Base-by-base conservation (phyloP, 2,797 vertebrate species). In the Anniella stebbinsi region DNA sequence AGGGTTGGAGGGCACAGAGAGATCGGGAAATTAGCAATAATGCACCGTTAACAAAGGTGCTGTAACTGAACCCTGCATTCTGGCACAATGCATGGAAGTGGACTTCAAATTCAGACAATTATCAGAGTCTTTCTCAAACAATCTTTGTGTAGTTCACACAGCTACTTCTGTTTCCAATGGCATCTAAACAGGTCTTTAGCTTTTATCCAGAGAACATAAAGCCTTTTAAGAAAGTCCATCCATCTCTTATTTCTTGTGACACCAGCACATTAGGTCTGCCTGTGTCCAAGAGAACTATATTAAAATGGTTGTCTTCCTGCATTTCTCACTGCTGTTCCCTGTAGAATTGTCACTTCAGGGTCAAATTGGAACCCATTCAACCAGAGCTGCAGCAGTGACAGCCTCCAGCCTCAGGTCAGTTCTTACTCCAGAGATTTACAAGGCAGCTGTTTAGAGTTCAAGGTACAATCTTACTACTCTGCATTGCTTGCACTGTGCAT, bases 251-350 rank as follows among this genome's bases (percentile, higher is more conserved):
- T 85, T 92, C 48, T 92, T 73, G 75, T 95, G 92, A 92, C 95
- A 92, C 73, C 72, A 28, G 70, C 63, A 88, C 84, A 93, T 86
- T 86, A 89, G 91, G 90, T 94, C 91, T 94, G 91, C 87, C 91
- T 81, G 1, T 77, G 60, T 93, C 90, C 90, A 77, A 73, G 51
- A 93, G 88, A 93, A 93, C 45, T 91, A 82, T 90, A 93, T 93
- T 92, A 92, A 75, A 94, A 93, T 89, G 93, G 85, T 85, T 94
- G 92, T 94, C 93, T 92, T 45, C n/a, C 81, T 92, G 90, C 91
- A 76, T 95, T 95, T 93, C 87, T 93, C 90, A 48, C 87, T 92
- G 83, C 91, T 81, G 6, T 76, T 94, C 90, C 88, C 88, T 45
- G 41, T 48, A 45, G 76, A 85, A 80, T 88, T 92, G 87, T 18